Percentiles rank a stretch among this genome's conserved stretches.
These are phyloP conservation scores for Neosilurus mollespiculum DNA, from an alignment of 2,797 vertebrate genomes.

Conservation along the genomic window DNA sequence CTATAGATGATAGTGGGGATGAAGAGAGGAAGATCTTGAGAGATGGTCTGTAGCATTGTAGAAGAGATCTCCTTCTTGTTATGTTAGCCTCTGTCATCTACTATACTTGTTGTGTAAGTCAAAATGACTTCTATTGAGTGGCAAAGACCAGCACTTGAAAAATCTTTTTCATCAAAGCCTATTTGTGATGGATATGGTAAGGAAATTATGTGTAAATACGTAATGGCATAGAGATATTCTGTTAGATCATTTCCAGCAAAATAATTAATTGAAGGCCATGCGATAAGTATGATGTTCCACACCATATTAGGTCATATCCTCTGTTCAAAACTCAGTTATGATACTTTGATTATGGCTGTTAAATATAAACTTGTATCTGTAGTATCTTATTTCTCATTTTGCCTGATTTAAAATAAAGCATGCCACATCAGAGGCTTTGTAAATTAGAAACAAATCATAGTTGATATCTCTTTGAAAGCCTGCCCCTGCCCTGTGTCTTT, in stretches of 20 bases:
- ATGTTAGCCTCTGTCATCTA: background rate
- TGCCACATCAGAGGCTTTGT: background rate
- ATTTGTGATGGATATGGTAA: background rate
- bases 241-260: background rate
- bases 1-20: no score
- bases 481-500: background rate
- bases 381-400: background rate
- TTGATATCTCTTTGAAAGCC: background rate
- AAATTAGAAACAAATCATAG: slow-evolving; percentile 15
- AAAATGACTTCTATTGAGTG: background rate
- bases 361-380: background rate
- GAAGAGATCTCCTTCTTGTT: background rate
- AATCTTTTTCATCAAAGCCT: background rate
- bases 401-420: background rate
- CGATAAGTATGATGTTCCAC: background rate
- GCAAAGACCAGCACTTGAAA: background rate
- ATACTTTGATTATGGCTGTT: background rate
- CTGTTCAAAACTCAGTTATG: background rate
- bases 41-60: no score
- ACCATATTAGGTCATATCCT: background rate
- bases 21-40: no score
- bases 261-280: background rate
- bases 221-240: background rate
- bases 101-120: background rate
- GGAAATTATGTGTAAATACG: background rate